Percentiles rank a stretch among this genome's conserved stretches.
Evolutionary conservation across 2,797 vertebrate genomes (phyloP).

Genomic region (Mastacembelus armatus): DNA sequence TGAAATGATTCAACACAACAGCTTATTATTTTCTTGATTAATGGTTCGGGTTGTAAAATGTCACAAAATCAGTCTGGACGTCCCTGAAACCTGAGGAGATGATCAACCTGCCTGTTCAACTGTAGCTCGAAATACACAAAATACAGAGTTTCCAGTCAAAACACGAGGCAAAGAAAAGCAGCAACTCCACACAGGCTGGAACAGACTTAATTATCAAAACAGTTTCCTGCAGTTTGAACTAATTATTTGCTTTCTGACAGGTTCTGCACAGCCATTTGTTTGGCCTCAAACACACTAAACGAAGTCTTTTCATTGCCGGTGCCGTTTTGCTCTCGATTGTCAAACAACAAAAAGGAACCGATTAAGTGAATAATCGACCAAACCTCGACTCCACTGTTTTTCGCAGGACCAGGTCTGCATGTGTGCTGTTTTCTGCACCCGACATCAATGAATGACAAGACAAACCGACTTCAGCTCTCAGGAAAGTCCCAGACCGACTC

Average conservation of each 20-base stretch:
- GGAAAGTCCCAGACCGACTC: slow-evolving; percentile 59
- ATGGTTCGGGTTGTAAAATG: too few relatives aligned
- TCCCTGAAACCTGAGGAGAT: too few relatives aligned
- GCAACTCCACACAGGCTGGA: too few relatives aligned
- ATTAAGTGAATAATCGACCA: neutral
- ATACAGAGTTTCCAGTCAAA: too few relatives aligned
- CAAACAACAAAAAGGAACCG: neutral
- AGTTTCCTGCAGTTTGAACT: too few relatives aligned
- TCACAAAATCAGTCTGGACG: too few relatives aligned
- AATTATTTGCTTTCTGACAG: neutral
- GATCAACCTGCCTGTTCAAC: too few relatives aligned
- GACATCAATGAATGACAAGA: slow-evolving; percentile 24
- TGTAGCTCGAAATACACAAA: too few relatives aligned
- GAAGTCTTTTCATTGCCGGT: neutral
- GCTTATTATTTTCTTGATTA: too few relatives aligned
- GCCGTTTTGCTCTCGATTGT: neutral
- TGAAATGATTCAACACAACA: too few relatives aligned
- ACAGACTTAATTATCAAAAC: too few relatives aligned
- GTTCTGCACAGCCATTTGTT: neutral
- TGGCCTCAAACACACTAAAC: neutral
- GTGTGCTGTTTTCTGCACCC: neutral
- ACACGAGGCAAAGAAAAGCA: too few relatives aligned
- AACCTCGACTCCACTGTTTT: neutral
- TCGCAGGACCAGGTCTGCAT: neutral
- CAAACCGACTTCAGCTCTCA: slow-evolving; percentile 46